A percentile compares a stretch with the other conserved stretches of the same genome.
Evolutionary conservation across 2,113 vertebrate genomes (phyloP).

Genomic region (Saiga tatarica): DNA sequence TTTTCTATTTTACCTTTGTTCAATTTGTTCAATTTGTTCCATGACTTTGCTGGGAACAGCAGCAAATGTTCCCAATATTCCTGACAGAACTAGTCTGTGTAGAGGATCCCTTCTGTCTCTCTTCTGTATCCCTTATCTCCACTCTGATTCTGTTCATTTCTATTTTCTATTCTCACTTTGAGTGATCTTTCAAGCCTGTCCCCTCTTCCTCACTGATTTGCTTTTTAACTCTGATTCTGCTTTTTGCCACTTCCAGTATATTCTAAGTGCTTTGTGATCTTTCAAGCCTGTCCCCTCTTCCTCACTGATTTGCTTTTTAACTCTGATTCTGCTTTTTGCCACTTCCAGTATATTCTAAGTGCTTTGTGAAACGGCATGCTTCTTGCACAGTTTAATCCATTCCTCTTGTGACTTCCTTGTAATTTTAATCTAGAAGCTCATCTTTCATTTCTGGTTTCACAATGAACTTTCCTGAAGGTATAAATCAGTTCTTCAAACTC

Average conservation of each 20-base stretch:
- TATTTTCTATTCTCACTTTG: not conserved
- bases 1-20: not conserved
- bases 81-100: not conserved
- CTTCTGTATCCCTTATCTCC: not conserved
- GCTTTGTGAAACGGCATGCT: rapidly evolving
- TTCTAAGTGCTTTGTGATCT: not conserved
- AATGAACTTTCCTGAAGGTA: not conserved
- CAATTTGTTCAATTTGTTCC: not conserved
- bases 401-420: not conserved
- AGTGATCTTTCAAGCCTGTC: not conserved
- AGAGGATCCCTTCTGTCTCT: not conserved
- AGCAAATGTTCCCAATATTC: not conserved
- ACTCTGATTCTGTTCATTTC: not conserved
- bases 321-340: not conserved
- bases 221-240: not conserved
- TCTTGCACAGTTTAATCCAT: not conserved
- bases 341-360: not conserved
- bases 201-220: not conserved
- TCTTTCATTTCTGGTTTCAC: constrained; percentile 3
- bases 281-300: not conserved
- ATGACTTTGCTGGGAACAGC: not conserved
- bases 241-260: not conserved
- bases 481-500: not conserved
- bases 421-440: not conserved
- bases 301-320: not conserved